Evolutionary conservation across 2,113 vertebrate species (phyloP).

Genomic region (Myiopsitta monachus): DNA sequence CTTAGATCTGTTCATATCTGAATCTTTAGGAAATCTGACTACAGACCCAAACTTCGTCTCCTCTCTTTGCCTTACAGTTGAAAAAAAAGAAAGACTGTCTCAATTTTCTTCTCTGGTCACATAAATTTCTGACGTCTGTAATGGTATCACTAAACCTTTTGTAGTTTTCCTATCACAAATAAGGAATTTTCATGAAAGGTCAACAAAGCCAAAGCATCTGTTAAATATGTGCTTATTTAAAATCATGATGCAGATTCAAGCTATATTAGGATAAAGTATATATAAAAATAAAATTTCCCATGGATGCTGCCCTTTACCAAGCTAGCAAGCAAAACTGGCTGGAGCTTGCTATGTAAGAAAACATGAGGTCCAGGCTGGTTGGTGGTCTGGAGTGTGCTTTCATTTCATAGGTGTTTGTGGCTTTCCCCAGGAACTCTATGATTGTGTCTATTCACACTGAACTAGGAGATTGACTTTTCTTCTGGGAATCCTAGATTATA

Average conservation of each 20-base stretch:
- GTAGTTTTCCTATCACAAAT: neutral
- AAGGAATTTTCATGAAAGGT: neutral
- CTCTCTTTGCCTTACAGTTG: neutral
- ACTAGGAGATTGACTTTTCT: neutral
- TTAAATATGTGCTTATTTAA: neutral
- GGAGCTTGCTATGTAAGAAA: neutral
- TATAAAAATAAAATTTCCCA: neutral
- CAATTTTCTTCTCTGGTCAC: neutral
- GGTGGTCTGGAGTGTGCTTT: neutral
- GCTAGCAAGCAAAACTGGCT: neutral
- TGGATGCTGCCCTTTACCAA: neutral
- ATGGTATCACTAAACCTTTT: neutral
- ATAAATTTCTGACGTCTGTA: neutral
- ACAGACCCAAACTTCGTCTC: neutral
- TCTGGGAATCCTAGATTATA: neutral
- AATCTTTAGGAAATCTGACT: neutral
- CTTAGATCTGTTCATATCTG: neutral
- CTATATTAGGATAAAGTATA: neutral
- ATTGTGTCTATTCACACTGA: neutral
- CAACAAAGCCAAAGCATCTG: neutral
- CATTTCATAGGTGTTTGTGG: neutral
- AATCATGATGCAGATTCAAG: neutral
- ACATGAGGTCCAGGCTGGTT: neutral
- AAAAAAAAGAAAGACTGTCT: neutral
- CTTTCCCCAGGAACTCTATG: accelerated